Percentiles rank a stretch among this genome's conserved stretches.
phyloP scores from a whole-genome alignment of 1,140 invertebrate species.

The Monochamus saltuarius region DNA sequence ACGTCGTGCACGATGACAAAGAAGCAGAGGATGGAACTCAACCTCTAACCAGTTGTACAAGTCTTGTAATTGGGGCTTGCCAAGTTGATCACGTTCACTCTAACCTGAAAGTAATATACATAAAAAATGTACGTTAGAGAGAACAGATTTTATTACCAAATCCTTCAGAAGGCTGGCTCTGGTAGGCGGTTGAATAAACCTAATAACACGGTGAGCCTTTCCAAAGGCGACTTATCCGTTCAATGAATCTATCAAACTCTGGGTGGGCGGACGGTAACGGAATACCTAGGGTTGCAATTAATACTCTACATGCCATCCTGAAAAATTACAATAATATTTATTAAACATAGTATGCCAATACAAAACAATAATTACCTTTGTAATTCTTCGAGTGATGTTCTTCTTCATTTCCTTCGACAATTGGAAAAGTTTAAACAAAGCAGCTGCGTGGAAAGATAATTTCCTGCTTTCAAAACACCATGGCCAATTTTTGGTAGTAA shows the following conservation, averaged over 20 bases:
- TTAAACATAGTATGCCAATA: background rate
- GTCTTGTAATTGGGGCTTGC: conserved; percentile 85
- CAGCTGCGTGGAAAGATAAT: conserved; percentile 98
- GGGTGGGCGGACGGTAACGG: conserved; percentile 93
- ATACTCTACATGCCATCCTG: conserved; percentile 89
- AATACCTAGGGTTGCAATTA: conserved; percentile 90
- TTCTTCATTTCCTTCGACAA: conserved; percentile 95
- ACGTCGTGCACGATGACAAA: conserved; percentile 78
- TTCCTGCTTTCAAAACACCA: conserved; percentile 99
- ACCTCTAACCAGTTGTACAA: conserved; percentile 92
- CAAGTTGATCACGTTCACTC: conserved; percentile 80
- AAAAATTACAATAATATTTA: conserved; percentile 21
- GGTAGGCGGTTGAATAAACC: conserved; percentile 89
- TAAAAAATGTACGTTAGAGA: background rate
- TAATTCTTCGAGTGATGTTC: conserved; percentile 90
- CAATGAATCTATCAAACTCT: conserved; percentile 94
- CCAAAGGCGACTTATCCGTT: conserved; percentile 94
- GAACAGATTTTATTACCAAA: conserved; percentile 66
- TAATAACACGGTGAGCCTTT: conserved; percentile 87
- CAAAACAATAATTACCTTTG: conserved; percentile 60
- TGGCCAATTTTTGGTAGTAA: conserved; percentile 95
- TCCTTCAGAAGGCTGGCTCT: conserved; percentile 86
- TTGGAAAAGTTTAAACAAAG: conserved; percentile 91
- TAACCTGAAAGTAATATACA: conserved; percentile 55
- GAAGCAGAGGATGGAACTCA: conserved; percentile 90